Conservation (phyloP, 2,888 invertebrate species). For the Julus scanicus region DNA sequence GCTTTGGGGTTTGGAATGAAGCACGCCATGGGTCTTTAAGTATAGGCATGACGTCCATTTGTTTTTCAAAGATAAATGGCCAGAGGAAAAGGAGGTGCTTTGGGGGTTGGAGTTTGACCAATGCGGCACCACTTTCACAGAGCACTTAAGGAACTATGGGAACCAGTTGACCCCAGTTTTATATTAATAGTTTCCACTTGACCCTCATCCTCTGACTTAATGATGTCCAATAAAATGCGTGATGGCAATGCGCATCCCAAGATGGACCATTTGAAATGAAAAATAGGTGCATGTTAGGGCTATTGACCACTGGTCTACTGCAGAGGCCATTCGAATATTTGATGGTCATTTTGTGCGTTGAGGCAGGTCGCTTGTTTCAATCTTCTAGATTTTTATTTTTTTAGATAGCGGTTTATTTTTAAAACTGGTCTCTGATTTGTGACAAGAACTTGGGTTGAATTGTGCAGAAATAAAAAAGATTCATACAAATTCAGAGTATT, state of each 20-base stretch:
- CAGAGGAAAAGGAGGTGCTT: background rate
- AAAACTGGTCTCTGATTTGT: background rate
- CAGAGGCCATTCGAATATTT: background rate
- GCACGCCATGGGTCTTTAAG: background rate
- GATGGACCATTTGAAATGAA: background rate
- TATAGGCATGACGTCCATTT: background rate
- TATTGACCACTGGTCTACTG: slow-evolving; percentile 17
- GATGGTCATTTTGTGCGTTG: slow-evolving; percentile 6
- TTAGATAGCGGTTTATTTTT: background rate
- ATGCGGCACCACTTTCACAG: background rate
- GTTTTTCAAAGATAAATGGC: slow-evolving; percentile 17
- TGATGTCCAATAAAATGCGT: slow-evolving; percentile 18
- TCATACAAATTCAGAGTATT: no score
- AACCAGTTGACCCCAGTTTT: slow-evolving; percentile 30
- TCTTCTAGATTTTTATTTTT: slow-evolving; percentile 20
- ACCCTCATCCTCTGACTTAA: background rate
- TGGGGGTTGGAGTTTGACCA: background rate
- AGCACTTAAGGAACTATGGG: slow-evolving; percentile 14
- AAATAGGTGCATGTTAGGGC: background rate
- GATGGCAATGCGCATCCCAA: background rate
- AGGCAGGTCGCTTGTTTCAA: background rate
- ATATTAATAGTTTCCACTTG: slow-evolving; percentile 3
- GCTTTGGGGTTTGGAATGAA: background rate
- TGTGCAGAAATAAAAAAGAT: no score
- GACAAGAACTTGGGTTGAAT: no score